phyloP scores from a whole-genome alignment of 2,888 invertebrate species.

The Cantharis rustica region DNA sequence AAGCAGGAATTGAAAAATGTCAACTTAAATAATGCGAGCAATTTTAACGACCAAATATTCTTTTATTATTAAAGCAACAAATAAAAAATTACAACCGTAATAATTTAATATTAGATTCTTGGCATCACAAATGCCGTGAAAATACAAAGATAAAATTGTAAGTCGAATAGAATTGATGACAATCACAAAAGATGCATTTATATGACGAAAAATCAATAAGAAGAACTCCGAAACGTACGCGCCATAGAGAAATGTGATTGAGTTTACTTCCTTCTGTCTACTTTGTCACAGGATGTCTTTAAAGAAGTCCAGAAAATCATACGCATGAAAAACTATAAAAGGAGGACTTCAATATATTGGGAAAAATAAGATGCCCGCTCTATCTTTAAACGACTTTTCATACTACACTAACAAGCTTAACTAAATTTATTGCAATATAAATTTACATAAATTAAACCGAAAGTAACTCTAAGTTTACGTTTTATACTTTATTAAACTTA shows the following conservation, averaged over 20 bases:
- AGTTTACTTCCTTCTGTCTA: constrained; percentile 29
- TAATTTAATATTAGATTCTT: constrained; percentile 1
- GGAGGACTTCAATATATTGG: constrained; percentile 37
- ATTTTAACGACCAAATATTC: background rate
- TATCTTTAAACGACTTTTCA: constrained; percentile 22
- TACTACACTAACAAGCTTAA: constrained; percentile 29
- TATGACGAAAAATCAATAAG: constrained; percentile 27
- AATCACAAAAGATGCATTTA: constrained; percentile 25
- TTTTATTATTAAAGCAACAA: background rate
- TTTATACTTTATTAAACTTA: constrained; percentile 1
- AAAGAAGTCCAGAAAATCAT: constrained; percentile 37
- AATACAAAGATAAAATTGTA: constrained; percentile 1
- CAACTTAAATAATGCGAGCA: background rate
- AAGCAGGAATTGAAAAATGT: background rate
- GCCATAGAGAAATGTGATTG: constrained; percentile 27
- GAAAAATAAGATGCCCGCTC: constrained; percentile 24
- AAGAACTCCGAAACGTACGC: constrained; percentile 19
- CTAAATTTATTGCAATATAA: constrained; percentile 23
- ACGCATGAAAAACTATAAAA: constrained; percentile 59
- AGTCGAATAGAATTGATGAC: constrained; percentile 3
- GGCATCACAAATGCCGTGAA: background rate
- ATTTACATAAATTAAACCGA: constrained; percentile 24
- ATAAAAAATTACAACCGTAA: background rate
- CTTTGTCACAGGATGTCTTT: constrained; percentile 32
- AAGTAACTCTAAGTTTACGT: constrained; percentile 4